phyloP scores from a whole-genome alignment of 1,140 invertebrate species.

The Meteorus sp. region DNA sequence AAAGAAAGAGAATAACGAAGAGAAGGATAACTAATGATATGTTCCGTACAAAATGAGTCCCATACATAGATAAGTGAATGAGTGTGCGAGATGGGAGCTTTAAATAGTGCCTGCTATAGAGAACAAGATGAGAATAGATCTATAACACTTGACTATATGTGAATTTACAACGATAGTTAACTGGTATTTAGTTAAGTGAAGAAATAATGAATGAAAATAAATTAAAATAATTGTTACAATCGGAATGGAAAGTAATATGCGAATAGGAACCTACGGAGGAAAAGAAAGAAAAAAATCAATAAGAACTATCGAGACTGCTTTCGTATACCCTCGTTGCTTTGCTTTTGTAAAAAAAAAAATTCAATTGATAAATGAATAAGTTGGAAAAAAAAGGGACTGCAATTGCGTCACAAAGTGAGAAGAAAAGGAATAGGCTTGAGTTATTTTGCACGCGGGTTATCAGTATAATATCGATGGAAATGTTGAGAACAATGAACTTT shows the following conservation, averaged over 20 bases:
- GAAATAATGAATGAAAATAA: background rate
- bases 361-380: background rate
- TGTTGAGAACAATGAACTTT: no score
- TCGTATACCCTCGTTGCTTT: slow-evolving; percentile 22
- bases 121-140: slow-evolving; percentile 8
- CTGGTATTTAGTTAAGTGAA: background rate
- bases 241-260: background rate
- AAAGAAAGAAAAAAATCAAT: slow-evolving; percentile 18
- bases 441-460: background rate
- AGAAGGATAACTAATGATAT: background rate
- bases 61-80: slow-evolving; percentile 19
- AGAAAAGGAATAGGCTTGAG: background rate
- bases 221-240: background rate
- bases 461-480: background rate
- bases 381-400: background rate
- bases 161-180: background rate
- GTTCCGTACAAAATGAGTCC: background rate
- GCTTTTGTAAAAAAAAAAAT: slow-evolving; percentile 18
- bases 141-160: background rate
- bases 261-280: background rate
- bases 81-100: slow-evolving; percentile 45
- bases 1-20: no score
- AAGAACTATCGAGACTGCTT: slow-evolving; percentile 26
- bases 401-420: no score
- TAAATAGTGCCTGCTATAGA: slow-evolving; percentile 57